These are phyloP conservation scores for Euplexia lucipara DNA, from an alignment of 2,888 invertebrate species.

Conservation along the genomic window DNA sequence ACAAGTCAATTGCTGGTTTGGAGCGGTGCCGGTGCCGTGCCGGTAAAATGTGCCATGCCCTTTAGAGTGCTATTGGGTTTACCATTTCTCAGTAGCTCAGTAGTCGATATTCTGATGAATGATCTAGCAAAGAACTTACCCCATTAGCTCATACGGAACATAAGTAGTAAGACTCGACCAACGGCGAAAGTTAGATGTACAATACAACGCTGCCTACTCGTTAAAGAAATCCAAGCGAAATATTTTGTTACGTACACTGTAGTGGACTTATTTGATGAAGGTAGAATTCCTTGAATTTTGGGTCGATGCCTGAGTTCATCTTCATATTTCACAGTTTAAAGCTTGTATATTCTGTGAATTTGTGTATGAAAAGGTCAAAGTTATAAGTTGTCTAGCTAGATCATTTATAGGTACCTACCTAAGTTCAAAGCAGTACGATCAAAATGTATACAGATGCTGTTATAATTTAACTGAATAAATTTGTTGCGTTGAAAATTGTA, in stretches of 20 bases:
- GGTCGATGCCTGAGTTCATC: not conserved
- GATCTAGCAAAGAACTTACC: no score
- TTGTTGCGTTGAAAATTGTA: not conserved
- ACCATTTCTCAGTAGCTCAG: no score
- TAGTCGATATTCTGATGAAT: no score
- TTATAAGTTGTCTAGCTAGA: not conserved
- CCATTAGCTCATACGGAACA: no score
- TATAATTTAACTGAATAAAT: conserved; percentile 1
- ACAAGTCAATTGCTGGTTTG: no score
- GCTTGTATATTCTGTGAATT: conserved; percentile 16
- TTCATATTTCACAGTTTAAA: conserved; percentile 18
- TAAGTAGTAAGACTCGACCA: not conserved
- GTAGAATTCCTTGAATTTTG: conserved; percentile 10
- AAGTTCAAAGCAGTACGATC: conserved; percentile 9
- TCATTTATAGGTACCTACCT: not conserved
- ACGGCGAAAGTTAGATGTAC: not conserved
- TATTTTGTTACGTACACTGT: not conserved
- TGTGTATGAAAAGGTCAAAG: conserved; percentile 25
- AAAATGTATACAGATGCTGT: conserved; percentile 1
- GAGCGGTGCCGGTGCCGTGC: no score
- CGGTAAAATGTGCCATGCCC: no score
- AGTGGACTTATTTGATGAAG: not conserved
- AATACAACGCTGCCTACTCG: not conserved
- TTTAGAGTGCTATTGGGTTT: no score
- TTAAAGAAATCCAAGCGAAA: no score